phyloP scores from a whole-genome alignment of 2,888 invertebrate species.

The Torymus auratus region DNA sequence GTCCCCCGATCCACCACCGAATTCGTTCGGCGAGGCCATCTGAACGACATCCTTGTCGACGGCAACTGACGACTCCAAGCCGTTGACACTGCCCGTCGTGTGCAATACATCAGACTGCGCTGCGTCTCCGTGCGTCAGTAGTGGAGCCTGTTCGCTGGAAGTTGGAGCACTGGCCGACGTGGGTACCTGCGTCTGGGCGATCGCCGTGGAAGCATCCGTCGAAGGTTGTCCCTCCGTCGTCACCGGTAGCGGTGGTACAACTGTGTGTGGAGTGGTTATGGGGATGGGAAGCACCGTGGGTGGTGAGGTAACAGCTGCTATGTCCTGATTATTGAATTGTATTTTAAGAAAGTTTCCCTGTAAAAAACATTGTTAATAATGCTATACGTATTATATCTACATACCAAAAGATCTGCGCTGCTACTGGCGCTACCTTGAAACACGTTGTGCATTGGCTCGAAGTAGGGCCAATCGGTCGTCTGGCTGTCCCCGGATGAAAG shows the following conservation, averaged over 20 bases:
- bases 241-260: no score
- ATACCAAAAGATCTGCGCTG: not conserved
- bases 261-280: no score
- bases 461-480: slow-evolving; percentile 32
- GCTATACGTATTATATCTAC: not conserved
- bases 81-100: not conserved
- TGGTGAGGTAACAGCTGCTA: no score
- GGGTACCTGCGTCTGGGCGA: not conserved
- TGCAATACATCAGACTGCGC: not conserved
- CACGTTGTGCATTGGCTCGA: slow-evolving; percentile 36
- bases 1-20: not conserved
- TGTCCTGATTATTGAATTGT: no score
- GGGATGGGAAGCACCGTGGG: no score
- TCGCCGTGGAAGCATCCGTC: no score
- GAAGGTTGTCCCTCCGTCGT: no score
- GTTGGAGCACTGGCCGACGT: not conserved
- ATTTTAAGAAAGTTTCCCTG: no score
- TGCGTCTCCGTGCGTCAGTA: not conserved
- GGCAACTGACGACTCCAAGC: not conserved
- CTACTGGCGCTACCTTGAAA: not conserved
- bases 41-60: not conserved
- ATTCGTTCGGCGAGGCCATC: not conserved
- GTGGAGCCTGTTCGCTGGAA: not conserved
- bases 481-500: not conserved
- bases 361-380: no score